A percentile compares a stretch with the other conserved stretches of the same genome.
Evolutionary conservation across 2,797 vertebrate genomes (phyloP).

Genomic region (Aselliscus stoliczkanus): DNA sequence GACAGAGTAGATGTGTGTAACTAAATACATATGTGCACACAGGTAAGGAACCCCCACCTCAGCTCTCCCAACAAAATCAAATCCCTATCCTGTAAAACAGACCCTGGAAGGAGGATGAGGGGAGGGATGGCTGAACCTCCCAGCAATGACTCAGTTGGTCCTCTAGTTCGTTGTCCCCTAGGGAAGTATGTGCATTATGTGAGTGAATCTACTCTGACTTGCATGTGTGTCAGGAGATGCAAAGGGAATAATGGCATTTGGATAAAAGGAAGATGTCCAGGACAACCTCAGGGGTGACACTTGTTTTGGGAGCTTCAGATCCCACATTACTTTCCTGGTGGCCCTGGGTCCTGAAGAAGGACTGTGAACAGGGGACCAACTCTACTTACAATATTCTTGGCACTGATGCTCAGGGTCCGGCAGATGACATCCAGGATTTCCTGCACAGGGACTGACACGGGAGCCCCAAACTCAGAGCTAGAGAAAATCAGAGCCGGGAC

Average conservation of each 20-base stretch:
- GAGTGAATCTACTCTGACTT: background rate
- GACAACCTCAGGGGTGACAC: background rate
- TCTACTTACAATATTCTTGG: constrained; percentile 87
- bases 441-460: constrained; percentile 88
- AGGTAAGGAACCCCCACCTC: background rate
- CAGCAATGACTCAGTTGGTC: background rate
- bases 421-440: constrained; percentile 89
- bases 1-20: background rate
- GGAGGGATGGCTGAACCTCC: too few species aligned
- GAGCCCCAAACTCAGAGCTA: constrained; percentile 88
- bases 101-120: background rate
- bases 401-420: constrained; percentile 85
- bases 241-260: background rate
- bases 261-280: background rate
- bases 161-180: background rate
- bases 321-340: background rate
- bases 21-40: background rate
- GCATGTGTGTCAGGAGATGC: accelerated
- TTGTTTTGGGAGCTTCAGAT: background rate
- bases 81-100: background rate
- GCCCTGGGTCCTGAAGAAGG: background rate
- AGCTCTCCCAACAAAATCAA: background rate
- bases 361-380: background rate
- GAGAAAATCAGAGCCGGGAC: background rate
- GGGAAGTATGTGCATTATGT: background rate